Conservation (phyloP, 2,113 vertebrate species). For the Oreochromis niloticus region DNA sequence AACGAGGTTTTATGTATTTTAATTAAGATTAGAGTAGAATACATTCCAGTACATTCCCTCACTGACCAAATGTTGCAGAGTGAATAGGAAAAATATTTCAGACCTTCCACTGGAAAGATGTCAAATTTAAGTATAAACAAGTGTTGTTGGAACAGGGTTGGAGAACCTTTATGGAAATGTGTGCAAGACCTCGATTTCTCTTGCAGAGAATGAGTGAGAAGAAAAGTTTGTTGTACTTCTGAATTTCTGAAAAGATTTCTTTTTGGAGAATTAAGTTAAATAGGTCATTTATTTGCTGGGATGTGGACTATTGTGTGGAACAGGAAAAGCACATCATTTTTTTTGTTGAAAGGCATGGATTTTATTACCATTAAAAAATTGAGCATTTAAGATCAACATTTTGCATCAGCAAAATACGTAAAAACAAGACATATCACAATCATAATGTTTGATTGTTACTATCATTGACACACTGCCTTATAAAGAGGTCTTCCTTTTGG, state of each 20-base stretch:
- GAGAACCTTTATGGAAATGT: neutral
- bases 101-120: neutral
- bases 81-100: neutral
- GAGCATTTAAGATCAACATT: neutral
- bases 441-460: neutral
- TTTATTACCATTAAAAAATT: neutral
- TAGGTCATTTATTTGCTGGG: neutral
- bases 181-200: neutral
- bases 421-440: neutral
- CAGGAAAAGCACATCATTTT: neutral
- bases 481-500: neutral
- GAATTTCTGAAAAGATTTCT: neutral
- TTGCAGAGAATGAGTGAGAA: neutral
- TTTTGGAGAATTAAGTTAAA: neutral
- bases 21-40: neutral
- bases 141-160: neutral
- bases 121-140: neutral
- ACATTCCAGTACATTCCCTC: neutral
- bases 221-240: neutral
- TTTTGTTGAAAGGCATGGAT: neutral
- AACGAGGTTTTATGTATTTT: neutral
- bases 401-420: neutral
- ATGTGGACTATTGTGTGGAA: neutral
- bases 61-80: neutral
- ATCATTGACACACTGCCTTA: neutral